Evolutionary conservation across 2,888 invertebrate species (phyloP).

Genomic region (Antheraea assamensis): DNA sequence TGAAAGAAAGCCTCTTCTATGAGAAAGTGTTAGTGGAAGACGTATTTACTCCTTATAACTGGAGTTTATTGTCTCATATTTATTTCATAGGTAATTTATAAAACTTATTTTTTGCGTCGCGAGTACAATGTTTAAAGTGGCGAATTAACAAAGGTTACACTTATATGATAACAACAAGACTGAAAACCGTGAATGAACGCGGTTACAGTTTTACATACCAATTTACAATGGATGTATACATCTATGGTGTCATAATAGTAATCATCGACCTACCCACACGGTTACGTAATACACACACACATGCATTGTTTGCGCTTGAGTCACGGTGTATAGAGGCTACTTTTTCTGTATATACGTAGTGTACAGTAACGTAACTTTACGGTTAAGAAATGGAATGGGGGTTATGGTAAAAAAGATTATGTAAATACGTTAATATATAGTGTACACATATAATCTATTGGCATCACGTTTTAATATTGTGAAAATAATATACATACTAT

Average conservation of each 20-base stretch:
- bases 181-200: neutral
- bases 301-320: conserved; percentile 21
- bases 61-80: too few relatives aligned
- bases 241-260: neutral
- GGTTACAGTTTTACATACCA: neutral
- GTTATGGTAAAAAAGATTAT: too few relatives aligned
- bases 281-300: conserved; percentile 17
- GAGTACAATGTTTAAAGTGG: neutral
- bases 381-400: neutral
- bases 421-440: too few relatives aligned
- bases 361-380: conserved; percentile 9
- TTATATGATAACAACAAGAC: neutral
- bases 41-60: too few relatives aligned
- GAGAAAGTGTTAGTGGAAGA: too few relatives aligned
- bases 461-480: neutral
- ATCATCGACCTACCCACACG: neutral
- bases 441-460: neutral
- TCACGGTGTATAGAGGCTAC: conserved; percentile 16
- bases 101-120: too few relatives aligned
- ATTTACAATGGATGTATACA: neutral
- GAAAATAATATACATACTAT: neutral
- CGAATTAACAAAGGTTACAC: neutral
- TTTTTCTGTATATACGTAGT: conserved; percentile 1
- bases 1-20: too few relatives aligned
- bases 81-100: too few relatives aligned